These are phyloP conservation scores for Acleris literana DNA, from an alignment of 2,888 invertebrate species.

Conservation along the genomic window DNA sequence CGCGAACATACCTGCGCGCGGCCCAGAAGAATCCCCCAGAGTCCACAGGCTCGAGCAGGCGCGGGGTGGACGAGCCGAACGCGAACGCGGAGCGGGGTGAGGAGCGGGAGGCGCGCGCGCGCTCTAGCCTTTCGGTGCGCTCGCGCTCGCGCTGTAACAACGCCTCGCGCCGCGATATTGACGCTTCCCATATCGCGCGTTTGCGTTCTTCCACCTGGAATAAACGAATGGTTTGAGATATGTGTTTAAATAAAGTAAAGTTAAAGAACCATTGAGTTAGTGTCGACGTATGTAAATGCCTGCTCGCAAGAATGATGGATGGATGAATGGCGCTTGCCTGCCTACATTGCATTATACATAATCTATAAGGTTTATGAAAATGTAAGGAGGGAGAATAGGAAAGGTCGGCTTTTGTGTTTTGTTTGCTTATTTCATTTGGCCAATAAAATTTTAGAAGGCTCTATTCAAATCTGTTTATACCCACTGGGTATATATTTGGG, in stretches of 20 bases:
- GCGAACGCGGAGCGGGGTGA: conserved; percentile 88
- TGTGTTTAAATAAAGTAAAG: conserved; percentile 6
- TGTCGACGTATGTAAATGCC: too few species aligned
- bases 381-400: too few species aligned
- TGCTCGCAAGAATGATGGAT: too few species aligned
- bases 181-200: conserved; percentile 94
- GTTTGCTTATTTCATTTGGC: too few species aligned
- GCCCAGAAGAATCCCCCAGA: conserved; percentile 93
- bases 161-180: conserved; percentile 93
- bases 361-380: too few species aligned
- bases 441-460: too few species aligned
- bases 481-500: too few species aligned
- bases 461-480: too few species aligned
- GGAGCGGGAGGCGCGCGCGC: conserved; percentile 90
- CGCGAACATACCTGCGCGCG: conserved; percentile 86
- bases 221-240: conserved; percentile 4
- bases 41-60: conserved; percentile 92
- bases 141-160: conserved; percentile 93
- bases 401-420: too few species aligned
- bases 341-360: too few species aligned
- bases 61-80: conserved; percentile 95
- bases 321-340: too few species aligned
- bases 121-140: conserved; percentile 91
- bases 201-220: conserved; percentile 93
- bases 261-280: too few species aligned